Evolutionary conservation across 1,140 invertebrate genomes (phyloP).

Genomic region (Drosophila fuyamai): DNA sequence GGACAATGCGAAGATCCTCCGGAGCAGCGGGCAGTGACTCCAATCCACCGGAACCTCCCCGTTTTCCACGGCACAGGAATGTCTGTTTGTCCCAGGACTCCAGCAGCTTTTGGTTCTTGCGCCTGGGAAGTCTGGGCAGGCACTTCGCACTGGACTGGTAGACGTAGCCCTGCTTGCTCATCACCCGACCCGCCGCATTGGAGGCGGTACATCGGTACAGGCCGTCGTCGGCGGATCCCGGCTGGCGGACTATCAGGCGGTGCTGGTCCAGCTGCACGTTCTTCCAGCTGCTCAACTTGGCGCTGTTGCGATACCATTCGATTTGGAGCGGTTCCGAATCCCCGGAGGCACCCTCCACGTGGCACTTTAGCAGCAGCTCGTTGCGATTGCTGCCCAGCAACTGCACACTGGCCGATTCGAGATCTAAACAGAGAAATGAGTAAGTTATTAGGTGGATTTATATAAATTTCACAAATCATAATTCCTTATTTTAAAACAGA

Average conservation of each 20-base stretch:
- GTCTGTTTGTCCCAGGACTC: slow-evolving; percentile 87
- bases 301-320: slow-evolving; percentile 92
- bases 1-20: slow-evolving; percentile 63
- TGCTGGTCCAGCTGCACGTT: slow-evolving; percentile 88
- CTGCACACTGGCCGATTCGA: slow-evolving; percentile 88
- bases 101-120: slow-evolving; percentile 86
- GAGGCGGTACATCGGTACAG: slow-evolving; percentile 91
- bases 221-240: slow-evolving; percentile 88
- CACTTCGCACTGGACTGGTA: slow-evolving; percentile 57
- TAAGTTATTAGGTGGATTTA: too few species aligned
- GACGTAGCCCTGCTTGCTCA: slow-evolving; percentile 88
- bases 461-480: too few species aligned
- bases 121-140: slow-evolving; percentile 79
- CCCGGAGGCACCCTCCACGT: slow-evolving; percentile 88
- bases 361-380: slow-evolving; percentile 90
- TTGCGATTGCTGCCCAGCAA: slow-evolving; percentile 86
- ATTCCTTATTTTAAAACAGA: too few species aligned
- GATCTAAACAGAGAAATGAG: slow-evolving; percentile 87
- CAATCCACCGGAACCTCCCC: slow-evolving; percentile 48
- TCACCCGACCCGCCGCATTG: slow-evolving; percentile 90
- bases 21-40: slow-evolving; percentile 42
- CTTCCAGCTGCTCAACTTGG: slow-evolving; percentile 87
- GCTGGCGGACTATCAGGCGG: slow-evolving; percentile 87
- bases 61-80: slow-evolving; percentile 76
- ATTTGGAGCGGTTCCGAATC: slow-evolving; percentile 88